Evolutionary conservation across 2,797 vertebrate genomes (phyloP), one percentile per base, ranked within the genome.

Genomic region (Tolypeutes matacus): DNA sequence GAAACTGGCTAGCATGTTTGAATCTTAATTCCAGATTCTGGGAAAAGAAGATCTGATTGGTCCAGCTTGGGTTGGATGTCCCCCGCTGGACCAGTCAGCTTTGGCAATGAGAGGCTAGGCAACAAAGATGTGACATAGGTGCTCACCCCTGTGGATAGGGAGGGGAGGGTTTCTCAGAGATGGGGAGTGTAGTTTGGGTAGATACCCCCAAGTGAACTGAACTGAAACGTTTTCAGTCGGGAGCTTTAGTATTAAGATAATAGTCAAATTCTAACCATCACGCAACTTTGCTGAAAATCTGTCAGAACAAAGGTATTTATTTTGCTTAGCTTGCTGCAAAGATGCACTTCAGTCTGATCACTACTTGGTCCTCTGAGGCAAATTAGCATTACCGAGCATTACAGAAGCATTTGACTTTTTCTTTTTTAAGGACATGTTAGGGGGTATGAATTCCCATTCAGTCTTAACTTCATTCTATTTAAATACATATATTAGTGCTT

Each of bases 261-360:
- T 15, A 65, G 27, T 69, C 77, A 62, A 56, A 46, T 77, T 67
- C 67, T 85, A 42, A 93, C 39, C 31, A 7, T 73, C 81, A 36
- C 18, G 93, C 67, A n/a, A 36, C 7, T 92, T 91, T 92, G 51
- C 67, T 69, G 49, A 85, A 86, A 91, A 95, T 60, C 18, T 84
- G 11, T 15, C 72, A 84, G 49, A 86, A 83, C 27, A 80, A 94
- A 94, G 56, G 18, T 15, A 34, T 87, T 62, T 75, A 5, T 88
- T 56, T 69, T 12, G 87, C 14, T 85, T 51, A 58, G 21, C 27
- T 80, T 18, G 62, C 60, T 58, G 77, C 20, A 51, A 83, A 88
- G 34, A 49, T 49, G 13, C 4, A 67, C 25, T 72, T 78, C 13
- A 75, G 67, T 56, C 36, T 72, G 76, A 62, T 64, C 15, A 77